Conservation (phyloP, 2,113 vertebrate genomes). For the Hyperopisus bebe region DNA sequence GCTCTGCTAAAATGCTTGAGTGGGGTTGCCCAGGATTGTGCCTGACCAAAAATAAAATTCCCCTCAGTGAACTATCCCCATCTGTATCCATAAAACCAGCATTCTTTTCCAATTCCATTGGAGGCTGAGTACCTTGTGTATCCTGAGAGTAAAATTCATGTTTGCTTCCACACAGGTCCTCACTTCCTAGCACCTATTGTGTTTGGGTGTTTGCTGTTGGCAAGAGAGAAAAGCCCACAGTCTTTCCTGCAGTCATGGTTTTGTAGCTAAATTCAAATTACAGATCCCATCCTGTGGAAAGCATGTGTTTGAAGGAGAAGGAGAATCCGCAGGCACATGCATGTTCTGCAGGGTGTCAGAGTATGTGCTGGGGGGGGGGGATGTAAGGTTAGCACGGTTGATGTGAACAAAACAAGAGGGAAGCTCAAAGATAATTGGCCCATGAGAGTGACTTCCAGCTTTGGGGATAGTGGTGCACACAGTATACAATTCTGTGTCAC, state of each 20-base stretch:
- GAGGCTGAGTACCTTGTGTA: neutral
- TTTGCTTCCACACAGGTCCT: neutral
- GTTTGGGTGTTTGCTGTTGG: neutral
- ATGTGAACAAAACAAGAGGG: neutral
- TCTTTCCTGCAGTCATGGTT: neutral
- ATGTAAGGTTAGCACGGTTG: neutral
- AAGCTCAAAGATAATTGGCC: neutral
- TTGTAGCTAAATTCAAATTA: neutral
- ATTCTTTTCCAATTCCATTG: neutral
- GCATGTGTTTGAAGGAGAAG: neutral
- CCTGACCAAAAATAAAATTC: neutral
- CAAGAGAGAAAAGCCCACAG: neutral
- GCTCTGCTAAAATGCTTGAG: conserved; percentile 46
- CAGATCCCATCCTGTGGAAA: neutral
- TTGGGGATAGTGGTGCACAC: neutral
- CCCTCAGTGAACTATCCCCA: neutral
- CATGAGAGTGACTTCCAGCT: neutral
- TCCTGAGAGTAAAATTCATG: neutral
- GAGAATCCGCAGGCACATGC: neutral
- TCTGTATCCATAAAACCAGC: neutral
- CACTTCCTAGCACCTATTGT: neutral
- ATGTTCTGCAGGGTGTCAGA: neutral
- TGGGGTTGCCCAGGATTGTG: conserved; percentile 30
- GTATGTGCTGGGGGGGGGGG: neutral
- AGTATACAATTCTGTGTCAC: neutral